phyloP scores from a whole-genome alignment of 2,888 invertebrate species.

The Gymnosoma rotundatum region DNA sequence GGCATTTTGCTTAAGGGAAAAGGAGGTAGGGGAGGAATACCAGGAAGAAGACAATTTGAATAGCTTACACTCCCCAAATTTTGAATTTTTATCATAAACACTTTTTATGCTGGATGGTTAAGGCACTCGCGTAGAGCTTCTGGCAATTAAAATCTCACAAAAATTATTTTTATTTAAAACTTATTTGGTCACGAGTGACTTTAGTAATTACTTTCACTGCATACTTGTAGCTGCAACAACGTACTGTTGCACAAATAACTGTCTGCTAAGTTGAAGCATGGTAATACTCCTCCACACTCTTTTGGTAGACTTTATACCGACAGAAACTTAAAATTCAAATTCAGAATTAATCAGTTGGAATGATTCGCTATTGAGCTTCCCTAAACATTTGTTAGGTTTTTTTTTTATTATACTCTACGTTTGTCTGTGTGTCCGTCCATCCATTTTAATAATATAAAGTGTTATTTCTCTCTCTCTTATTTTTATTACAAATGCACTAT shows the following conservation, averaged over 20 bases:
- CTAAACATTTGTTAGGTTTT: slow-evolving; percentile 51
- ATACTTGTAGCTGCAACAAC: no score
- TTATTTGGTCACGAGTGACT: no score
- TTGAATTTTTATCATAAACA: no score
- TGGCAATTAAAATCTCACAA: no score
- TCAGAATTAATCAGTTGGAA: slow-evolving; percentile 31
- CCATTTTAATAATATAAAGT: not conserved
- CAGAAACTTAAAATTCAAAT: not conserved
- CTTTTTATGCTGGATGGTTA: no score
- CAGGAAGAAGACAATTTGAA: no score
- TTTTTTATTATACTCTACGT: not conserved
- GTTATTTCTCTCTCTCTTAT: not conserved
- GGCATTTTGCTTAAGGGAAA: no score
- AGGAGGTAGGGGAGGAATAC: no score
- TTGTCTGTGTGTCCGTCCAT: not conserved
- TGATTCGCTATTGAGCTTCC: slow-evolving; percentile 38
- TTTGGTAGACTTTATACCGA: not conserved
- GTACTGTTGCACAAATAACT: not conserved
- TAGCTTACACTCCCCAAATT: no score
- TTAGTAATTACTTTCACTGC: no score
- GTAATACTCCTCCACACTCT: not conserved
- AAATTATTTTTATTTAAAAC: no score
- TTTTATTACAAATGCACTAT: not conserved
- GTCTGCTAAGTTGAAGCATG: not conserved
- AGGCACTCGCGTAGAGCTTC: no score